Evolutionary conservation across 2,113 vertebrate species (phyloP).

Genomic region (Callaeas wilsoni): DNA sequence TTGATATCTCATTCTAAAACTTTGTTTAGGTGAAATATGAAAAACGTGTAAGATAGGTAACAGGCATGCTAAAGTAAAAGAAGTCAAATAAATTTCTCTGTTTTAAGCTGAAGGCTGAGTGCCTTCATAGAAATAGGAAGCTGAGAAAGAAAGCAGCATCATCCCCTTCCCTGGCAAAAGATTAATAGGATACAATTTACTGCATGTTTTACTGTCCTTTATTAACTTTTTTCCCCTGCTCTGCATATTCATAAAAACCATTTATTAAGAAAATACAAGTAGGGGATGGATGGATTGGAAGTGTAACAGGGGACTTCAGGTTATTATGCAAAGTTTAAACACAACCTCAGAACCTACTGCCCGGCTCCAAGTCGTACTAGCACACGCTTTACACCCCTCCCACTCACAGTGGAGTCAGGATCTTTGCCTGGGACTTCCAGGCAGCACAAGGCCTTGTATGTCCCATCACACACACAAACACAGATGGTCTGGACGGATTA

Average conservation of each 20-base stretch:
- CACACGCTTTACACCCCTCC: background rate
- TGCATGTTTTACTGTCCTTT: background rate
- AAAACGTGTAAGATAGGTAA: background rate
- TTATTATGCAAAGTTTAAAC: background rate
- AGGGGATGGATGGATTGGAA: background rate
- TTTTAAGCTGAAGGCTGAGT: background rate
- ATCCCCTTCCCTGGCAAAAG: background rate
- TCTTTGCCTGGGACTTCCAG: background rate
- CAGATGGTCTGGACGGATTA: background rate
- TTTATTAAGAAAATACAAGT: background rate
- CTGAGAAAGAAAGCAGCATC: background rate
- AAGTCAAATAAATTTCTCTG: background rate
- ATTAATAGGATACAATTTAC: background rate
- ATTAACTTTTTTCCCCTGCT: background rate
- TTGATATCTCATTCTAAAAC: background rate
- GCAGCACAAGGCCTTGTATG: background rate
- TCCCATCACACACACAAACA: background rate
- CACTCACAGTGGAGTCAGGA: accelerated
- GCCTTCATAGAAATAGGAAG: background rate
- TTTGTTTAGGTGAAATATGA: background rate
- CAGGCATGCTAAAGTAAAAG: background rate
- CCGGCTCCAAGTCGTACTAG: background rate
- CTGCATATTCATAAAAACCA: background rate
- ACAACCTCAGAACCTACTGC: background rate
- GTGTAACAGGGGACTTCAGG: background rate